Conservation (phyloP, 1,140 invertebrate species). For the Pseudomyrmex dendroicus region DNA sequence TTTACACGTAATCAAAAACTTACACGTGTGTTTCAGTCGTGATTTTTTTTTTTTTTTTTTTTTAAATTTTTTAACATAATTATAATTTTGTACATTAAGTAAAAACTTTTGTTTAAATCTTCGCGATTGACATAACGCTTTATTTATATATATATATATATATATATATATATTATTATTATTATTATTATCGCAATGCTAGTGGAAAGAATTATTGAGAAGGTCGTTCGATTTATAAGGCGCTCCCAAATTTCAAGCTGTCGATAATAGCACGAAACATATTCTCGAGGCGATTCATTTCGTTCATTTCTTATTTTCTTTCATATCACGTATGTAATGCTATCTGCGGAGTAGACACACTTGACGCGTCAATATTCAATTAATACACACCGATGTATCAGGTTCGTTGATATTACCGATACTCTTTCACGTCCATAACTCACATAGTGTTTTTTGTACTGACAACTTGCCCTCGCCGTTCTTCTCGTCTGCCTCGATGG, state of each 20-base stretch:
- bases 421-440: slow-evolving; percentile 78
- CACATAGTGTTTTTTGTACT: slow-evolving; percentile 67
- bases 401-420: slow-evolving; percentile 71
- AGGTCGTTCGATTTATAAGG: neutral
- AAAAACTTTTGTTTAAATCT: no score
- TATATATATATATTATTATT: neutral
- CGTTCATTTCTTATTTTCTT: slow-evolving; percentile 29
- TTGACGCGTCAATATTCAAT: slow-evolving; percentile 73
- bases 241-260: neutral
- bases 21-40: no score
- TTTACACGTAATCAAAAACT: neutral
- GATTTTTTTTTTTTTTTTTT: no score
- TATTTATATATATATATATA: neutral
- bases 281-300: slow-evolving; percentile 23
- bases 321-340: slow-evolving; percentile 49
- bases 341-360: slow-evolving; percentile 32
- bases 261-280: slow-evolving; percentile 17
- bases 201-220: neutral
- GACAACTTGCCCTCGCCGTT: slow-evolving; percentile 65
- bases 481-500: slow-evolving; percentile 72
- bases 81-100: no score
- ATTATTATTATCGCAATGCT: neutral
- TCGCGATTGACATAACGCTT: no score
- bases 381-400: slow-evolving; percentile 75
- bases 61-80: no score